A percentile compares a stretch with the other conserved stretches of the same genome.
These are phyloP conservation scores for Otolemur crassicaudatus DNA, from an alignment of 2,797 vertebrate genomes.

Conservation along the genomic window DNA sequence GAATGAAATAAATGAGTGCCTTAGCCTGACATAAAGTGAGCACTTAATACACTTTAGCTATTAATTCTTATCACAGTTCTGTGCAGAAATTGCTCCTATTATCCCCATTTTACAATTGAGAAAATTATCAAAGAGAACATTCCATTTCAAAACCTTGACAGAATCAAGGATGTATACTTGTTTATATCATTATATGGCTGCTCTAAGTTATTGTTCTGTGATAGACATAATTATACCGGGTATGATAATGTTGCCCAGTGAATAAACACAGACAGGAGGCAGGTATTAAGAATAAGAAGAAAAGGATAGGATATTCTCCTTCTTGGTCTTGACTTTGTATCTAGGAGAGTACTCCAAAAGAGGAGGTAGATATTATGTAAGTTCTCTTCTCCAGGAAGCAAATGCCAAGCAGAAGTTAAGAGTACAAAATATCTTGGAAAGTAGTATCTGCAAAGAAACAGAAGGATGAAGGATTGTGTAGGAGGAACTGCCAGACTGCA, in stretches of 20 bases:
- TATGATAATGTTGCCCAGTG: background rate
- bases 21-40: background rate
- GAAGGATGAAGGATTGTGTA: background rate
- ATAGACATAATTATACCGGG: background rate
- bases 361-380: background rate
- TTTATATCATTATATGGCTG: background rate
- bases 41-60: background rate
- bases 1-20: background rate
- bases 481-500: background rate
- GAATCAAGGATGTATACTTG: background rate
- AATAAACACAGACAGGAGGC: background rate
- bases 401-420: background rate
- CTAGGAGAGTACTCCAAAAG: background rate
- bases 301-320: background rate
- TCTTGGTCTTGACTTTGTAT: background rate
- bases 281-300: background rate
- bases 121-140: slow-evolving; percentile 42
- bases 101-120: background rate
- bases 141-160: slow-evolving; percentile 39
- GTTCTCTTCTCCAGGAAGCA: background rate
- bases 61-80: slow-evolving; percentile 12
- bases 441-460: background rate
- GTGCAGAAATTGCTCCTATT: background rate
- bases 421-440: slow-evolving; percentile 20
- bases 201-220: background rate